Percentiles rank a stretch among this genome's conserved stretches.
These are phyloP conservation scores for Drosophila sp. DNA, from an alignment of 1,140 invertebrate species.

Conservation along the genomic window DNA sequence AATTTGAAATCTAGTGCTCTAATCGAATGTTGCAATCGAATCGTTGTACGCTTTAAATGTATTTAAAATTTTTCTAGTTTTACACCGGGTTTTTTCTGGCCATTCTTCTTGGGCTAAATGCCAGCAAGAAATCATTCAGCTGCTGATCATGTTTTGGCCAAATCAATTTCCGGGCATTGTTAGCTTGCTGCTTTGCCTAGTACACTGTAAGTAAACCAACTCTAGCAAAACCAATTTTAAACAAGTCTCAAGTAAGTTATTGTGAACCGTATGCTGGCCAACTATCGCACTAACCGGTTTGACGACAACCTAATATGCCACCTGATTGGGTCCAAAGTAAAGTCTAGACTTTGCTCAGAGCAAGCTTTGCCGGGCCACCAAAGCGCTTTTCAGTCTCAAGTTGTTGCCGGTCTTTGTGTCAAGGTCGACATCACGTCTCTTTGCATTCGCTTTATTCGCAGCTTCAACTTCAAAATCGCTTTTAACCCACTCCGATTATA, in stretches of 20 bases:
- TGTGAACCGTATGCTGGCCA: constrained; percentile 1
- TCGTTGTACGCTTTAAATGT: neutral
- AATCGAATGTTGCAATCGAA: neutral
- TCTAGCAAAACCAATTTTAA: constrained; percentile 6
- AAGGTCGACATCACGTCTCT: constrained; percentile 61
- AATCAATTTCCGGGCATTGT: constrained; percentile 55
- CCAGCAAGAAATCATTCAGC: constrained; percentile 38
- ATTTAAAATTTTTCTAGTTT: constrained; percentile 47
- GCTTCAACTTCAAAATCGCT: neutral
- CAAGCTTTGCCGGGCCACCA: constrained; percentile 17
- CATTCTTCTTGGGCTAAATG: constrained; percentile 56
- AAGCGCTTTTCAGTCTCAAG: constrained; percentile 40
- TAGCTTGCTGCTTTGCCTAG: constrained; percentile 65
- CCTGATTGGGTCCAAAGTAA: constrained; percentile 32
- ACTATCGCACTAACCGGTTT: constrained; percentile 54
- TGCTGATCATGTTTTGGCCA: constrained; percentile 73
- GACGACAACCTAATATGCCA: constrained; percentile 30
- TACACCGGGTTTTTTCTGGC: neutral
- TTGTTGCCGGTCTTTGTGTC: constrained; percentile 81
- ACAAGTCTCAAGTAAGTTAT: constrained; percentile 7
- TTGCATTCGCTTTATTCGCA: neutral
- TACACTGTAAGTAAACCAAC: constrained; percentile 65
- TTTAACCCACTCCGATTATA: constrained; percentile 3
- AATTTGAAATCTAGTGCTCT: neutral
- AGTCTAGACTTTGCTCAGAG: constrained; percentile 24